A percentile compares a stretch with the other conserved stretches of the same genome.
phyloP scores from a whole-genome alignment of 1,140 invertebrate species.

The Neuroterus valhalla region DNA sequence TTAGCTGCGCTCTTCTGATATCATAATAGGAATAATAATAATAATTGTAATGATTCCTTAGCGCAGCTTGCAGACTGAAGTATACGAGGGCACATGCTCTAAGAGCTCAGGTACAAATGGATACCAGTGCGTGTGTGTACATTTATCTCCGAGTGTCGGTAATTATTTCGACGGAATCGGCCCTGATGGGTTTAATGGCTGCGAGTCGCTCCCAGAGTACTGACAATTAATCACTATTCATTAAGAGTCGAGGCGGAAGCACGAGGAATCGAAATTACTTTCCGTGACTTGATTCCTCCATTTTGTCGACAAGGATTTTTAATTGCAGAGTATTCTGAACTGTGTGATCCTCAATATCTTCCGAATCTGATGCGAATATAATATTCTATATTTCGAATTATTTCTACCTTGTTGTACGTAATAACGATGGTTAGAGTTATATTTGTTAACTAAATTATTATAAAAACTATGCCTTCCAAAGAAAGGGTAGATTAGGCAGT shows the following conservation, averaged over 20 bases:
- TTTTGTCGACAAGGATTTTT: constrained; percentile 13
- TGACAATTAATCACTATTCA: constrained; percentile 65
- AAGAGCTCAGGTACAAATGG: constrained; percentile 22
- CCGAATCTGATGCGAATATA: no score
- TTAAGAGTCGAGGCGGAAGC: constrained; percentile 59
- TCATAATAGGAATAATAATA: not conserved
- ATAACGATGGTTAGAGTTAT: no score
- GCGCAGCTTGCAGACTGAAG: constrained; percentile 46
- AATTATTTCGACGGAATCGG: constrained; percentile 64
- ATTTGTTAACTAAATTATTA: no score
- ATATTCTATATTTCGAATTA: no score
- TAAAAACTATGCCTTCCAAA: no score
- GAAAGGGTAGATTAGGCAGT: no score
- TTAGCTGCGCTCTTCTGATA: constrained; percentile 45
- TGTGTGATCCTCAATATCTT: no score
- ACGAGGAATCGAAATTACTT: constrained; percentile 61
- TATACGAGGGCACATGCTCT: constrained; percentile 39
- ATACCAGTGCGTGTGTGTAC: constrained; percentile 33
- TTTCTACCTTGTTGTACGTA: no score
- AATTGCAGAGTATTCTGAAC: not conserved
- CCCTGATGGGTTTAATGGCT: constrained; percentile 62
- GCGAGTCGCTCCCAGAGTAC: constrained; percentile 59
- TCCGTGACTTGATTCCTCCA: constrained; percentile 32
- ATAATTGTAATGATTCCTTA: not conserved
- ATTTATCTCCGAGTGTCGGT: constrained; percentile 51